Evolutionary conservation across 1,140 invertebrate species (phyloP), one percentile per base, ranked within the genome.

Genomic region (Leucophenga varia): DNA sequence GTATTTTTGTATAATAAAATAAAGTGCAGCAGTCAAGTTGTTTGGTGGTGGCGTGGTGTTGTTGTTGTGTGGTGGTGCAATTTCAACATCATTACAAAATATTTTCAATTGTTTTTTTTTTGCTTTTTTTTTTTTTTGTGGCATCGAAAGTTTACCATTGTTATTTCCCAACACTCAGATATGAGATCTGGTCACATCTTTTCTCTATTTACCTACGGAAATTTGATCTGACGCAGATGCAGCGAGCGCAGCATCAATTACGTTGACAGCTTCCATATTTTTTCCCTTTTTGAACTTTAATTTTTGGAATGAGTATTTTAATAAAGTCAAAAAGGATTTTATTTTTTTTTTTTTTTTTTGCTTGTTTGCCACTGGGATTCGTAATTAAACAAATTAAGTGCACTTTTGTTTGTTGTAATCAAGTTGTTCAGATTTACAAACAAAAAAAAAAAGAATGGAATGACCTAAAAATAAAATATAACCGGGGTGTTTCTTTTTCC

Each of bases 381-480:
- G 49, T 54, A 59, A 67, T 68, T 68, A 67, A 67, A 67, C 59
- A 59, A 55, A 61, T 52, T 51, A 52, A 55, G 44, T 54, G 52
- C 45, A 52, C 36, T 18, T 25, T 25, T 25, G 22, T 25, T 25
- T 6, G 22, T 25, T 25, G 10, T 25, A 25, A 25, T 25, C 22
- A 25, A 25, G 22, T 25, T 25, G 22, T 10, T 25, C 10, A 10
- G 22, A 10, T 25, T 25, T 25, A 25, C 5, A 10, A 25, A 25
- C 22, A 25, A 25, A 25, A 25, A 25, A 25, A 25, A 25, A 25
- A n/a, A 25, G 10, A 10, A n/a, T n/a, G 35, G 16, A 39, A 19
- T 44, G 10, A 30, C 44, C 17, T 30, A 37, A 34, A 35, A 3
- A 16, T n/a, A n/a, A n/a, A n/a, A n/a, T n/a, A n/a, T n/a, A n/a